phyloP scores from a whole-genome alignment of 2,797 vertebrate species.

The Chelon labrosus region DNA sequence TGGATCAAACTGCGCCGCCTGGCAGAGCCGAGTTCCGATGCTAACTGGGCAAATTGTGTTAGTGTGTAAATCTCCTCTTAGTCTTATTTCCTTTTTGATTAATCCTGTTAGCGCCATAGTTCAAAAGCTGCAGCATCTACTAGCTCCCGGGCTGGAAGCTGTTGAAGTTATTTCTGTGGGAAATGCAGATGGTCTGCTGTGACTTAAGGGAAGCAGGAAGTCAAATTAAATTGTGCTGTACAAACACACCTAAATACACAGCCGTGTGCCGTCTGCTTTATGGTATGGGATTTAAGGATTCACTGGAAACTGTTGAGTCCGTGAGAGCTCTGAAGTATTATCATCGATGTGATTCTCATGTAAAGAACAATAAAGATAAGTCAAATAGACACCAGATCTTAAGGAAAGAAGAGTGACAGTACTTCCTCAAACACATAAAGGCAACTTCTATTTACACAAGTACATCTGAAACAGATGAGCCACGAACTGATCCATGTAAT shows the following conservation, averaged over 20 bases:
- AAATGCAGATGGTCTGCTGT: constrained; percentile 11
- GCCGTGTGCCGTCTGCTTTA: not conserved
- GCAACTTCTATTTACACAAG: no score
- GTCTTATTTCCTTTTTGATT: constrained; percentile 81
- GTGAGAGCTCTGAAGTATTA: not conserved
- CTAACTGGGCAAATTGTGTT: constrained; percentile 74
- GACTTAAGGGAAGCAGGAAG: constrained; percentile 26
- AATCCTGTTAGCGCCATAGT: constrained; percentile 76
- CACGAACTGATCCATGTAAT: not conserved
- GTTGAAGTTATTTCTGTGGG: constrained; percentile 36
- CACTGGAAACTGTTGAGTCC: not conserved
- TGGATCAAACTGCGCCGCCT: constrained; percentile 42
- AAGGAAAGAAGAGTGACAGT: constrained; percentile 8
- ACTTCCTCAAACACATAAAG: not conserved
- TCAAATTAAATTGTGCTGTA: not conserved
- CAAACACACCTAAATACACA: constrained; percentile 9
- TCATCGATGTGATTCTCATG: not conserved
- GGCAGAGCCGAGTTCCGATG: constrained; percentile 32
- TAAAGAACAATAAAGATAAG: not conserved
- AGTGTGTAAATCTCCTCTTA: constrained; percentile 86
- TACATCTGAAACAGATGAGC: not conserved
- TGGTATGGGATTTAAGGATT: not conserved
- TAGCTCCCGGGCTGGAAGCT: constrained; percentile 31
- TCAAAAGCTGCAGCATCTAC: constrained; percentile 59
- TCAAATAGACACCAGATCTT: constrained; percentile 30